Evolutionary conservation across 2,113 vertebrate genomes (phyloP).

Genomic region (Cricetomys ansorgei): DNA sequence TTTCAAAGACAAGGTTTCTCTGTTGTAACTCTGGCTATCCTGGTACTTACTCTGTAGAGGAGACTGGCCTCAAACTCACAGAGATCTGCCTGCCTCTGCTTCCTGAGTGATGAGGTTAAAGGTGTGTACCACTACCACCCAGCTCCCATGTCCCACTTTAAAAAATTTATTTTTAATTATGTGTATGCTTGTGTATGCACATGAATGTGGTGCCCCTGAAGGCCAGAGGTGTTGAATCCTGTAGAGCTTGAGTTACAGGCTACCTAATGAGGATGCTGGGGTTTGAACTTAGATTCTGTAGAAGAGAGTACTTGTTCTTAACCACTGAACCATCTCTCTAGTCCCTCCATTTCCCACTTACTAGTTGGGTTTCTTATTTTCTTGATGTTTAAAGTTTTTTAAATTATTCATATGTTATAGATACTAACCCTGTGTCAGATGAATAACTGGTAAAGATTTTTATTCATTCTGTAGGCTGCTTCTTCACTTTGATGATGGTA

Average conservation of each 20-base stretch:
- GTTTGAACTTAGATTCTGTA: background rate
- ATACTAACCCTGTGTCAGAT: background rate
- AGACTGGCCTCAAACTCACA: too few relatives aligned
- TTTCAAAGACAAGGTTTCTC: too few relatives aligned
- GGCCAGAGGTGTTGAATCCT: background rate
- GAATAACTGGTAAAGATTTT: background rate
- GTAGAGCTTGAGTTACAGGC: background rate
- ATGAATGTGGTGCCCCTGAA: background rate
- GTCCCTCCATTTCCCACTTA: background rate
- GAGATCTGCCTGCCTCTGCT: too few relatives aligned
- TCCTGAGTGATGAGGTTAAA: too few relatives aligned
- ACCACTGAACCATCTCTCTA: background rate
- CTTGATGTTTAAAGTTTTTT: background rate
- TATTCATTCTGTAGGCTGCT: background rate
- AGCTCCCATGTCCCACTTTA: background rate
- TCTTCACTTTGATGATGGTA: background rate
- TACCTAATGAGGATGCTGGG: background rate
- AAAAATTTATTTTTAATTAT: background rate
- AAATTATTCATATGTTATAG: background rate
- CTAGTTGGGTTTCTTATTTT: background rate
- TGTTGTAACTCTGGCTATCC: too few relatives aligned
- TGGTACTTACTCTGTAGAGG: too few relatives aligned
- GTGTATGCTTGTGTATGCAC: background rate
- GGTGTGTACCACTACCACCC: too few relatives aligned
- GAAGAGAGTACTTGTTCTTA: background rate